Conservation (phyloP, 23 tunicate genomes). For the Trididemnum nubilum region DNA sequence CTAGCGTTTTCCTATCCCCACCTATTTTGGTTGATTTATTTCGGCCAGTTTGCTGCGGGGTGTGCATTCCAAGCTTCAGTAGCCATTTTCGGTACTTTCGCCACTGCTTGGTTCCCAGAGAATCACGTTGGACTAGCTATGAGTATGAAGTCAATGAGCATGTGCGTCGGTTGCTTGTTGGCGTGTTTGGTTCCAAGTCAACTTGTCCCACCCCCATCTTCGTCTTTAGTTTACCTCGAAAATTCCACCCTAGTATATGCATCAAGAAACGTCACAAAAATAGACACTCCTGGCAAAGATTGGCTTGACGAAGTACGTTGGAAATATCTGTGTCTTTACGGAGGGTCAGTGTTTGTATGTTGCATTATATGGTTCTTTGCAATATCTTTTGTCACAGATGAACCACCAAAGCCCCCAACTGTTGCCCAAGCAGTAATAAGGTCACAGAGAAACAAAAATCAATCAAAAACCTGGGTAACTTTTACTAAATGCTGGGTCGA, state of each 20-base stretch:
- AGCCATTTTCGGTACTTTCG: not conserved
- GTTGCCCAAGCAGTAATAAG: not conserved
- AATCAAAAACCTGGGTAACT: not conserved
- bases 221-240: not conserved
- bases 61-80: not conserved
- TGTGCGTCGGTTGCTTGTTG: not conserved
- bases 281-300: too few relatives aligned
- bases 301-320: not conserved
- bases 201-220: not conserved
- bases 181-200: not conserved
- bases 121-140: not conserved
- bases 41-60: not conserved
- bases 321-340: not conserved
- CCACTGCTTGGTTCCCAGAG: not conserved
- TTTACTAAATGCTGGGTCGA: not conserved
- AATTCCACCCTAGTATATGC: not conserved
- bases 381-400: not conserved
- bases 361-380: not conserved
- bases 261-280: too few relatives aligned
- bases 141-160: not conserved
- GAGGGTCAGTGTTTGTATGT: not conserved
- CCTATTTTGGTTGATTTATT: not conserved
- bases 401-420: not conserved
- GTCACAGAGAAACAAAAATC: not conserved
- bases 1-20: not conserved